Base-by-base conservation (phyloP, 2,113 vertebrate genomes). In the Myiozetetes cayanensis region DNA sequence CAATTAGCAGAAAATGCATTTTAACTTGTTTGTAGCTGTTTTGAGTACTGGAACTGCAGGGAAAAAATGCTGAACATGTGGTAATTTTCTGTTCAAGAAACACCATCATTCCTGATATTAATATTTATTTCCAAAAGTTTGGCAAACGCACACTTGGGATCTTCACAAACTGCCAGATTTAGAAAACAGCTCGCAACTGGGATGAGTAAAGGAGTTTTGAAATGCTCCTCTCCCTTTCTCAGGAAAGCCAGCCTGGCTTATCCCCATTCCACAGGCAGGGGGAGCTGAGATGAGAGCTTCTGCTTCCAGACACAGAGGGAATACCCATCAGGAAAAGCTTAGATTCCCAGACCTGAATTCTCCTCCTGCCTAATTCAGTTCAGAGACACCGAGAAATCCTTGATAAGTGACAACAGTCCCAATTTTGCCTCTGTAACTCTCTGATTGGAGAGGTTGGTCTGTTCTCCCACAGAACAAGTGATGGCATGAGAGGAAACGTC, bases 31-130 rank as follows among this genome's bases (percentile, higher is more conserved):
- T 13, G 31, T 6, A 18, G 41, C 41, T 25, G 10, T 85, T 71
- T 2, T 1, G 2, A 41, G 28, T 12, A n/a, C 55, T 18, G 25
- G 18, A 50, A 0, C 33, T 15, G 49, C 28, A 73, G 35, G 63
- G 10, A 35, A 30, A 41, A 43, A 49, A 15, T 12, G 16, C 31
- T 8, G 21, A 4, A 22, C 50, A 25, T 80, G 41, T 0, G 0
- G 1, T 30, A 3, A 2, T 3, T 58, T 59, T 6, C 43, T n/a
- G 8, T 65, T 53, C 41, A 2, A 46, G 66, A 58, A 56, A 44
- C 0, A 74, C 30, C 39, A 6, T 7, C 33, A 4, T 2, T 39
- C 85, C 31, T 12, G 20, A 56, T 39, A 33, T 6, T 5, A 49
- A 31, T 21, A 8, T 4, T 25, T 2, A 7, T 24, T 35, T 46